Evolutionary conservation across 2,888 invertebrate genomes (phyloP).

Genomic region (Amiota communis): DNA sequence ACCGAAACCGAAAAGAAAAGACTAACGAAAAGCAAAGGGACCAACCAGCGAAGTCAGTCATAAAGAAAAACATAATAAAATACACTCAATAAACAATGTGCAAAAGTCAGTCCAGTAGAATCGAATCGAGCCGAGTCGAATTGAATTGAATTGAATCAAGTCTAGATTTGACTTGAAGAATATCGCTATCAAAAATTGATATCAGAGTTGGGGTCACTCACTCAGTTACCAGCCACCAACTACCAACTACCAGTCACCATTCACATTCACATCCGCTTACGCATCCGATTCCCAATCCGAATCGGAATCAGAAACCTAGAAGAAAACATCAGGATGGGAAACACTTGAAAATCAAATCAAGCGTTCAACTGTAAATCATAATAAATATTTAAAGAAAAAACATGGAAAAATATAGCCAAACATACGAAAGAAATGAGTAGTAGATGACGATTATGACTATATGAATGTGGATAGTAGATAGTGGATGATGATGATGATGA

Average conservation of each 20-base stretch:
- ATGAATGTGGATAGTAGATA: background rate
- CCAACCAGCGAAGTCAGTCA: background rate
- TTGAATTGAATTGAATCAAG: too few relatives aligned
- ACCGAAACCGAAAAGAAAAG: background rate
- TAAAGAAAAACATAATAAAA: slow-evolving; percentile 7
- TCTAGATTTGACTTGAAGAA: too few relatives aligned
- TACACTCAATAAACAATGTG: background rate
- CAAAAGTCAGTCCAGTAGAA: background rate
- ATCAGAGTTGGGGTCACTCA: background rate
- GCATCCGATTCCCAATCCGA: too few relatives aligned
- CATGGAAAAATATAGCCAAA: slow-evolving; percentile 23
- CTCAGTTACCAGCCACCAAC: slow-evolving; percentile 18
- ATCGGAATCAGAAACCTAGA: background rate
- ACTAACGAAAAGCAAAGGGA: background rate
- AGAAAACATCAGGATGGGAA: slow-evolving; percentile 48
- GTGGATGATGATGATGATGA: background rate
- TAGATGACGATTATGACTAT: background rate
- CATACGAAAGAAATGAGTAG: slow-evolving; percentile 26
- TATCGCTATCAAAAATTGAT: too few relatives aligned
- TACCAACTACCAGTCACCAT: slow-evolving; percentile 30
- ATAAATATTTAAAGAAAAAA: slow-evolving; percentile 67
- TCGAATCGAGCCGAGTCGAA: too few relatives aligned
- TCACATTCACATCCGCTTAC: background rate
- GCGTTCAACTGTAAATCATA: slow-evolving; percentile 71
- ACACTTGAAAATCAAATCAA: slow-evolving; percentile 72